These are phyloP conservation scores for Calyptomena viridis DNA, from an alignment of 2,113 vertebrate genomes.

Conservation along the genomic window DNA sequence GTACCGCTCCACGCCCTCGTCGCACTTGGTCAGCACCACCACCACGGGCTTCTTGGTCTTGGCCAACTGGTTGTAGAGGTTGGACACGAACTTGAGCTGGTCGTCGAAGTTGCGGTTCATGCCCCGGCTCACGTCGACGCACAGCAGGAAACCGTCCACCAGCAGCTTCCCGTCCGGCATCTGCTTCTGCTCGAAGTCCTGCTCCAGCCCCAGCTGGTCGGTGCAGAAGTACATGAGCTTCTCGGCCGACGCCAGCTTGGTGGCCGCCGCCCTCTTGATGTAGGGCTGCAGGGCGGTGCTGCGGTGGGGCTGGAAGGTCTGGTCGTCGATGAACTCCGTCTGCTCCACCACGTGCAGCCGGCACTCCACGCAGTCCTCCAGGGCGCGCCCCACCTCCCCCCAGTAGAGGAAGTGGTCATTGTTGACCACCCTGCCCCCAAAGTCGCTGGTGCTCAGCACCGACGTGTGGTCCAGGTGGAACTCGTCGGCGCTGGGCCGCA, in stretches of 20 bases:
- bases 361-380: constrained; percentile 91
- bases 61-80: constrained; percentile 92
- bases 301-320: constrained; percentile 96
- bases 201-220: constrained; percentile 95
- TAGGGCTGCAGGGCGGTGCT: constrained; percentile 97
- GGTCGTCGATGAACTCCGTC: constrained; percentile 98
- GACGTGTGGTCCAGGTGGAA: constrained; percentile 97
- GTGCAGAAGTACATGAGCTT: constrained; percentile 99
- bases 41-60: constrained; percentile 96
- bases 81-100: constrained; percentile 94
- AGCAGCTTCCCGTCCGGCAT: constrained; percentile 97
- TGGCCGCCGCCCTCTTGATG: constrained; percentile 91
- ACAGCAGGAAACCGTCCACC: constrained; percentile 92
- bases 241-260: constrained; percentile 93
- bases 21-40: constrained; percentile 93
- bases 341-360: constrained; percentile 95
- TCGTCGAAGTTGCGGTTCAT: constrained; percentile 98
- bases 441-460: constrained; percentile 97
- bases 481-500: constrained; percentile 91
- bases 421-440: constrained; percentile 95
- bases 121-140: constrained; percentile 92
- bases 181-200: constrained; percentile 99
- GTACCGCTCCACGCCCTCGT: constrained; percentile 96
- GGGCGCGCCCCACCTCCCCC: constrained; percentile 86
- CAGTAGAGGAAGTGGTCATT: constrained; percentile 99